A percentile compares a stretch with the other conserved stretches of the same genome.
Evolutionary conservation across 2,797 vertebrate genomes (phyloP).

Genomic region (Paramormyrops hopkinsi): DNA sequence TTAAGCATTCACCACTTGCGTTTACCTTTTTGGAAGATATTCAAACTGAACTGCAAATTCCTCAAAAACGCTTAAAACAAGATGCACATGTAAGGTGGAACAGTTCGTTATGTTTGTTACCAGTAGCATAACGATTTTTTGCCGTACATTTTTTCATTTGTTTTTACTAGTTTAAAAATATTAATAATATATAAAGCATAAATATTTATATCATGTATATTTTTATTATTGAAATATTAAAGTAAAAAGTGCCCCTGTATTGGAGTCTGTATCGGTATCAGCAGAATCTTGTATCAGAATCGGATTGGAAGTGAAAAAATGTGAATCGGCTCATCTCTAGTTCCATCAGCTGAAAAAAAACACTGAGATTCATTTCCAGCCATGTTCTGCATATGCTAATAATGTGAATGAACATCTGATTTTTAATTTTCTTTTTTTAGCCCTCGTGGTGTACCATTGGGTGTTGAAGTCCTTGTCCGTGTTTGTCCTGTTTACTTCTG

Average conservation of each 20-base stretch:
- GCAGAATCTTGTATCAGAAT: neutral
- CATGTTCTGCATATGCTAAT: neutral
- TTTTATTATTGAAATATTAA: too few species aligned
- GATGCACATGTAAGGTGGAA: neutral
- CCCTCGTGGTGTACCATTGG: neutral
- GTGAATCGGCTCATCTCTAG: neutral
- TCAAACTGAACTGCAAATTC: neutral
- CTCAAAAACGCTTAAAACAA: neutral
- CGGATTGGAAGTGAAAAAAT: neutral
- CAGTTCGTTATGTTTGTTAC: neutral
- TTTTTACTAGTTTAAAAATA: too few species aligned
- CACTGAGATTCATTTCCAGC: neutral
- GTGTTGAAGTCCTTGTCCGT: neutral
- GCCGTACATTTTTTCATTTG: neutral
- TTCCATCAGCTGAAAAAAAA: neutral
- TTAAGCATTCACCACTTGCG: neutral
- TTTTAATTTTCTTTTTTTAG: slow-evolving; percentile 7
- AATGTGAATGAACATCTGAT: neutral
- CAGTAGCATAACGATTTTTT: neutral
- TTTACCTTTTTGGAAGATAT: neutral
- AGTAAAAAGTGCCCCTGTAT: neutral
- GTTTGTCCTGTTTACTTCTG: slow-evolving; percentile 4
- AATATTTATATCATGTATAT: too few species aligned
- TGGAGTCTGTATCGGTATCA: neutral
- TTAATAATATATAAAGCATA: neutral